A percentile compares a stretch with the other conserved stretches of the same genome.
Conservation (phyloP, 1,140 invertebrate species). For the Telenomus remus region DNA sequence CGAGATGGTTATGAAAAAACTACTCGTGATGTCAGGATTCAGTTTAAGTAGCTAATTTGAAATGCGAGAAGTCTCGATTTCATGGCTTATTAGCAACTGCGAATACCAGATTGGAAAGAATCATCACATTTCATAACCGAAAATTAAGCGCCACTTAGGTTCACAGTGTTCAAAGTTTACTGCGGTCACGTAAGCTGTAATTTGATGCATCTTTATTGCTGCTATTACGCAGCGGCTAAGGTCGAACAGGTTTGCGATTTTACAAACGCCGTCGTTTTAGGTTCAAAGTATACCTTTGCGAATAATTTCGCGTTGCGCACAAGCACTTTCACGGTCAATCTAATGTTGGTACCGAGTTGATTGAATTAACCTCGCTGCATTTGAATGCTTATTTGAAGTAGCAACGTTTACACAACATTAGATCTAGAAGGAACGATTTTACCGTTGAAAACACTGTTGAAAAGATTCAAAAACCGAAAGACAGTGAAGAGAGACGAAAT, state of each 20-base stretch:
- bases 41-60: no score
- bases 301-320: background rate
- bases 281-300: conserved; percentile 1
- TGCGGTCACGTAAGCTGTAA: conserved; percentile 15
- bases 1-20: no score
- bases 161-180: conserved; percentile 5
- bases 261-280: background rate
- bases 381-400: no score
- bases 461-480: background rate
- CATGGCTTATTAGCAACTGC: conserved; percentile 5
- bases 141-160: conserved; percentile 19
- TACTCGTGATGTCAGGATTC: no score
- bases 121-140: conserved; percentile 23
- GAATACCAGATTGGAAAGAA: conserved; percentile 1
- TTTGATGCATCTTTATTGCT: conserved; percentile 11
- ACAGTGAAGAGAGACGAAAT: conserved; percentile 15
- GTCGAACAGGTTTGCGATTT: background rate
- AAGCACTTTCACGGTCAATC: background rate
- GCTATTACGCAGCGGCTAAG: conserved; percentile 10
- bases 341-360: background rate
- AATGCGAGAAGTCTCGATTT: background rate
- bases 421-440: no score
- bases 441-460: no score
- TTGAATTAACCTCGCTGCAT: no score
- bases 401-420: no score